Evolutionary conservation across 2,797 vertebrate species (phyloP).

Genomic region (Botia almorhae): DNA sequence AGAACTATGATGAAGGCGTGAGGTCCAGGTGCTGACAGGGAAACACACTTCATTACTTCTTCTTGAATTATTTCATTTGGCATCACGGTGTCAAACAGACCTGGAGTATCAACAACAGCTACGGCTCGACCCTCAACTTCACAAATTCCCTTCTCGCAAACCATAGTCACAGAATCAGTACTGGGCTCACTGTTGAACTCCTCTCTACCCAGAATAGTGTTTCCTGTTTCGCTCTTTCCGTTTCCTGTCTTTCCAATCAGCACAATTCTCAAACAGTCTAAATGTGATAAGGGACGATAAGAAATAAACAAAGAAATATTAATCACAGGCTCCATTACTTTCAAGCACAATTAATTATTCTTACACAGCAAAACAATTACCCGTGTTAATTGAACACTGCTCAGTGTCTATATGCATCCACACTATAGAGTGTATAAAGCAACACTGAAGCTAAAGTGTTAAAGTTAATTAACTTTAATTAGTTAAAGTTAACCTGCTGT

Average conservation of each 20-base stretch:
- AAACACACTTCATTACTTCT: not conserved
- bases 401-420: too few relatives aligned
- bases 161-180: not conserved
- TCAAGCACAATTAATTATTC: too few relatives aligned
- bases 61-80: not conserved
- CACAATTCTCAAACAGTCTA: not conserved
- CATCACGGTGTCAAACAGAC: not conserved
- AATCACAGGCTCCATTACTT: too few relatives aligned
- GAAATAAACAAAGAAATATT: too few relatives aligned
- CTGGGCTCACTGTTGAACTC: too few relatives aligned
- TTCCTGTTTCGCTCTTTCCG: slow-evolving; percentile 2
- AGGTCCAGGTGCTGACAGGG: not conserved
- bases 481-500: too few relatives aligned
- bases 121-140: not conserved
- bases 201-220: not conserved
- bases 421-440: too few relatives aligned
- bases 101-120: not conserved
- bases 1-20: not conserved
- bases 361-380: too few relatives aligned
- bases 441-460: too few relatives aligned
- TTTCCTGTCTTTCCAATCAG: not conserved
- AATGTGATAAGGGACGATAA: not conserved
- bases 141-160: not conserved
- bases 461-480: too few relatives aligned
- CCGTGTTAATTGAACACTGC: too few relatives aligned